Evolutionary conservation across 2,113 vertebrate species (phyloP), one percentile per base, ranked within the genome.

Genomic region (Rhinopithecus roxellana): DNA sequence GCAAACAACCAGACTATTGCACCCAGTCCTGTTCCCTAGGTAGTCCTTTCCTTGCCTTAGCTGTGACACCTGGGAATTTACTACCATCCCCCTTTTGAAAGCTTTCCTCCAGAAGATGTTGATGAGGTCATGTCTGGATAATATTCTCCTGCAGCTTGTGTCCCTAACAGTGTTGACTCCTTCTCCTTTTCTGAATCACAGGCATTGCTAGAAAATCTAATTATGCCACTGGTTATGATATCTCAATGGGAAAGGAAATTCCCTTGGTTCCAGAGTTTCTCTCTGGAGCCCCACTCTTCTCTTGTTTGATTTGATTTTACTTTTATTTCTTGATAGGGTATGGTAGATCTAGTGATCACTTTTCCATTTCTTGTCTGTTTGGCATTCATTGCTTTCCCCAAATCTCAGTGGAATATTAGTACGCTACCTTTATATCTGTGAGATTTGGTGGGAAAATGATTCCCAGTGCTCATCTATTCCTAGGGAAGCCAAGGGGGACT

Each of bases 181-280:
- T 78, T 13, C 79, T 82, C 32, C 8, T 78, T 89, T 32, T 35
- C 32, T 90, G 45, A 93, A 77, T 90, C 75, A 48, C 25, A 52
- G 81, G 57, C 61, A 8, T 84, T 48, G 59, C 20, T 43, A 70
- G 93, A 93, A 92, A 96, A 95, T 93, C 6, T 25, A 30, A 67
- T 86, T 50, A 72, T 72, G 77, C 45, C 22, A 0, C 27, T 35
- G 14, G 43, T 30, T 86, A 48, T 85, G 23, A 30, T 35, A 38
- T 90, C 82, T 95, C 92, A 52, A 40, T 45, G 84, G 83, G 83
- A 83, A 93, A 90, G 82, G 70, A 67, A 23, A 38, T 89, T 59
- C 23, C 43, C 45, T 40, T 30, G 43, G 86, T 20, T 74, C 11
- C 7, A 23, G 40, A 55, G 14, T 25, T 50, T 57, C 45, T 70